These are phyloP conservation scores for Drosophila pseudoananassae DNA, from an alignment of 1,140 invertebrate species.

Conservation along the genomic window DNA sequence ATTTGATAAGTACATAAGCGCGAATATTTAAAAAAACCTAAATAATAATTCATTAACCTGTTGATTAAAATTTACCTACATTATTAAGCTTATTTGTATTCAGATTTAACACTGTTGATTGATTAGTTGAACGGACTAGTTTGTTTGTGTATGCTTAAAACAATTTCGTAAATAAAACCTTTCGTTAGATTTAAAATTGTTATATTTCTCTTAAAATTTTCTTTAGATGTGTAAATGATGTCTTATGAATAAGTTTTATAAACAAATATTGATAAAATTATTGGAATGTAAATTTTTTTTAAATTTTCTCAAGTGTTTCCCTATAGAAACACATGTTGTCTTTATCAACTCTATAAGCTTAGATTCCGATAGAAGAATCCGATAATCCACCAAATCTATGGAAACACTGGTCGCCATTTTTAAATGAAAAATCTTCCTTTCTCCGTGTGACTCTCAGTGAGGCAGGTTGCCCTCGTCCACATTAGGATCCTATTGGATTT, in stretches of 20 bases:
- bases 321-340: background rate
- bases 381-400: constrained; percentile 1
- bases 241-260: no score
- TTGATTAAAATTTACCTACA: background rate
- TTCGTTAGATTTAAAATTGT: no score
- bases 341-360: background rate
- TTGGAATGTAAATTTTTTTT: no score
- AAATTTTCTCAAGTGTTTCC: no score
- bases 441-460: background rate
- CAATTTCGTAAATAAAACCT: no score
- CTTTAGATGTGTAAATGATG: no score
- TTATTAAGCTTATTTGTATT: background rate
- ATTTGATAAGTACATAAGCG: background rate
- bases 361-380: background rate
- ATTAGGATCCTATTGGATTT: background rate
- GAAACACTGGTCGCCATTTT: constrained; percentile 18
- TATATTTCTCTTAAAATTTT: no score
- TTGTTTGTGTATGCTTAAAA: no score
- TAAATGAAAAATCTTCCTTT: constrained; percentile 18
- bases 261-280: no score
- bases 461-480: constrained; percentile 1
- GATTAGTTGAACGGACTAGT: no score
- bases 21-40: background rate
- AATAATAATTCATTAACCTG: background rate
- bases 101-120: no score